Percentiles rank a stretch among this genome's conserved stretches.
phyloP scores from a whole-genome alignment of 2,888 invertebrate genomes.

The Urechis unicinctus region DNA sequence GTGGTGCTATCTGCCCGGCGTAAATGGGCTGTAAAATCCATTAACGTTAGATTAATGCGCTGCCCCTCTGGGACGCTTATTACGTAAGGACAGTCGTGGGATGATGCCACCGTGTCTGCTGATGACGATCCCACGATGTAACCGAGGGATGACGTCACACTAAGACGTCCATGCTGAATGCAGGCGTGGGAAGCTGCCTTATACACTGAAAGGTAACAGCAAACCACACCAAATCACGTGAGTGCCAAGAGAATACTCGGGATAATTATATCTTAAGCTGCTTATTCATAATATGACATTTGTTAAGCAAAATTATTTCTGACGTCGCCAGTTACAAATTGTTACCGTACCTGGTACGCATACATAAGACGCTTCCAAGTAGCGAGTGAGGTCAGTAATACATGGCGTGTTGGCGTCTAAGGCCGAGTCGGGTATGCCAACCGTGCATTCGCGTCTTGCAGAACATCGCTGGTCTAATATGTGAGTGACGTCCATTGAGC shows the following conservation, averaged over 20 bases:
- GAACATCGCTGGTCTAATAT: conserved; percentile 6
- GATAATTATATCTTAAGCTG: too few species aligned
- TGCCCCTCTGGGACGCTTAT: conserved; percentile 3
- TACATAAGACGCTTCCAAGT: conserved; percentile 7
- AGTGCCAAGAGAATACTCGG: too few species aligned
- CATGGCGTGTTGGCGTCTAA: conserved; percentile 5
- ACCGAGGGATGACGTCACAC: not conserved
- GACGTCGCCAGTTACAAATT: too few species aligned
- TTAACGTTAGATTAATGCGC: conserved; percentile 9
- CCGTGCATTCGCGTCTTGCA: conserved; percentile 2
- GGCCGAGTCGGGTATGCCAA: conserved; percentile 5
- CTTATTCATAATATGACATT: too few species aligned
- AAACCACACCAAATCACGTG: too few species aligned
- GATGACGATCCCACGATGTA: not conserved
- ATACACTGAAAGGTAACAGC: too few species aligned
- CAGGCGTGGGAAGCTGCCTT: too few species aligned
- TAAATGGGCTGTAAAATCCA: too few species aligned
- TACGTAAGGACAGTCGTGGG: not conserved
- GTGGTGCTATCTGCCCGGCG: too few species aligned
- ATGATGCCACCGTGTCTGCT: not conserved
- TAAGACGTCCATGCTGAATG: too few species aligned
- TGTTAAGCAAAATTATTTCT: too few species aligned
- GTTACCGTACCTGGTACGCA: conserved; percentile 4
- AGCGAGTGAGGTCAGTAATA: conserved; percentile 4
- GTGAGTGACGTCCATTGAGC: conserved; percentile 6